Evolutionary conservation across 2,888 invertebrate genomes (phyloP), one percentile per base, ranked within the genome.

Genomic region (Chironomus tentans): DNA sequence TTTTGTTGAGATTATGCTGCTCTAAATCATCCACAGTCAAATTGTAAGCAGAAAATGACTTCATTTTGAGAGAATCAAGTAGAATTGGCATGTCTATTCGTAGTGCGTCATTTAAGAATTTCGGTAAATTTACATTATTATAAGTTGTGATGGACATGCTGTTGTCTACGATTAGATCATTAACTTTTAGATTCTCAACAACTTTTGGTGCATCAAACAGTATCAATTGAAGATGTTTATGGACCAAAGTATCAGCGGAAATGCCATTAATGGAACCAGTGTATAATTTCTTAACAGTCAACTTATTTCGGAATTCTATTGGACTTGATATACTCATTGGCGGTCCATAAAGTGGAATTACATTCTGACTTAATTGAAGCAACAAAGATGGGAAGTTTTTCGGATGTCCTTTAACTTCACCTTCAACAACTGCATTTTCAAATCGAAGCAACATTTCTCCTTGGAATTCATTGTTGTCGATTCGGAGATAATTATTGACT

Each of bases 251-350:
- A 18, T 24, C 12, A 22, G 22, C 21, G 10, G 22, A 22, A 12
- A 24, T 7, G 1, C 15, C 47, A 48, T 74, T 74, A 12, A 74
- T 18, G 0, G 13, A 4, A 4, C 28, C 21, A 3, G 68, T 21
- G 3, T 22, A 21, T 5, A 74, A 15, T n/a, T 68, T 21, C 15
- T 15, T 65, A 5, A 74, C 22, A 3, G 4, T 22, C 18, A 68
- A 1, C n/a, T 74, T 24, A 28, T 48, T 24, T 22, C 68, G 18
- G 24, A 74, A 74, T 46, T 74, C 74, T 68, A 74, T 15, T 22
- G 65, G n/a, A 15, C 74, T 24, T 47, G n/a, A 21, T 21, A 72
- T 21, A 6, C n/a, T 12, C 2, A 47, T 18, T 4, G 21, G 48
- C 0, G 13, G 21, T 21, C 48, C 21, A 4, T 48, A 3, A 15